Evolutionary conservation across 2,888 invertebrate genomes (phyloP), one percentile per base, ranked within the genome.

Genomic region (Clunio marinus): DNA sequence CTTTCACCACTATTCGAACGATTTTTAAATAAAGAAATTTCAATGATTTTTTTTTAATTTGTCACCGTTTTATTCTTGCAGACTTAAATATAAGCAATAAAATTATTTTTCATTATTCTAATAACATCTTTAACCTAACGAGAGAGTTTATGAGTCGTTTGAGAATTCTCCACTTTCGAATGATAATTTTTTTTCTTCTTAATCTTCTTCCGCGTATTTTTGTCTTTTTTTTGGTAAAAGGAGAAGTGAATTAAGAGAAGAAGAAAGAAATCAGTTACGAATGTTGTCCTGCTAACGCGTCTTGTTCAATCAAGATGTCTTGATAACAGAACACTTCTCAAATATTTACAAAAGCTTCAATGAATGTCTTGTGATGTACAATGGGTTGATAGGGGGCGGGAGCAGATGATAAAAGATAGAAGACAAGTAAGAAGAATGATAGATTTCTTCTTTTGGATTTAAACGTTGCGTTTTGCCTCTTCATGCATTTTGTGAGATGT

Each of bases 51-150:
- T 66, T 55, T 66, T 51, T 51, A 66, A 66, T 66, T 66, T 66
- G 66, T 66, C 66, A 66, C 66, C 66, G 66, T 66, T 66, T 66
- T 66, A 66, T 66, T 66, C 66, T 66, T 66, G 66, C 66, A 66
- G 66, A 66, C 66, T 66, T 66, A 66, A 55, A 27, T n/a, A 24
- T 66, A 66, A 51, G 25, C 46, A 66, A 66, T 51, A 51, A 66
- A 66, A 66, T 51, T 66, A 41, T 25, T 41, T 46, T 41, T n/a
- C n/a, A n/a, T n/a, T 63, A 63, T 63, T 28, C 55, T 66, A 66
- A 66, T 28, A 66, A 66, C 66, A 46, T 65, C 35, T 62, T 62
- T 46, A 45, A 55, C 55, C 66, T 66, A 66, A 66, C 66, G 66
- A 66, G 66, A 66, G 66, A 66, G 66, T 66, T 66, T 66, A 25